Evolutionary conservation across 1,140 invertebrate species (phyloP).

Genomic region (Forficula auricularia): DNA sequence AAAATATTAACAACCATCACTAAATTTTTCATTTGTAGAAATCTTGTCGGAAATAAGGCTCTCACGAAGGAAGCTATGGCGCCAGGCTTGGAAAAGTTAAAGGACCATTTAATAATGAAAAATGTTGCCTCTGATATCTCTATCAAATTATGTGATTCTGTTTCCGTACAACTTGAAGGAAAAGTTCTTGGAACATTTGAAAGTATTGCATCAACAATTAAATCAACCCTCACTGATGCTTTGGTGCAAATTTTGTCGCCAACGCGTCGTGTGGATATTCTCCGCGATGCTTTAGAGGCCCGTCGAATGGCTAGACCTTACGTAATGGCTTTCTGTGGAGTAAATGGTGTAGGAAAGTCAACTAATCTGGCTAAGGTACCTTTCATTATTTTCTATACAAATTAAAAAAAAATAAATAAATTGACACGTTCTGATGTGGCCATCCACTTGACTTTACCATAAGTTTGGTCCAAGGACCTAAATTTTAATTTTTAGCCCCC

Average conservation of each 20-base stretch:
- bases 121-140: constrained; percentile 97
- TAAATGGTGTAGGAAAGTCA: constrained; percentile 98
- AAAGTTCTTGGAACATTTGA: constrained; percentile 87
- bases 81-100: constrained; percentile 83
- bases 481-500: neutral
- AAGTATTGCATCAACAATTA: constrained; percentile 68
- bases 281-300: constrained; percentile 87
- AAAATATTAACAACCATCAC: too few species aligned
- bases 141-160: constrained; percentile 85
- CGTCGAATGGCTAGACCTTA: constrained; percentile 70
- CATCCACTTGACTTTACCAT: too few species aligned
- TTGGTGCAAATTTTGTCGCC: constrained; percentile 87
- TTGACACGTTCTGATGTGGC: too few species aligned
- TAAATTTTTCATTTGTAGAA: constrained; percentile 30
- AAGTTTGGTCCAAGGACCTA: too few species aligned
- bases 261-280: constrained; percentile 84
- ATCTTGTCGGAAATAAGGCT: constrained; percentile 67
- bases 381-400: too few species aligned
- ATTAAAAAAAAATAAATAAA: too few species aligned
- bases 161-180: constrained; percentile 80
- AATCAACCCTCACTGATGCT: constrained; percentile 59
- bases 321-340: constrained; percentile 94
- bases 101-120: constrained; percentile 90
- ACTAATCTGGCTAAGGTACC: constrained; percentile 90
- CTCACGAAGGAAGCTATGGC: constrained; percentile 54